These are phyloP conservation scores for Uria aalge DNA, from an alignment of 2,113 vertebrate genomes.

Conservation along the genomic window DNA sequence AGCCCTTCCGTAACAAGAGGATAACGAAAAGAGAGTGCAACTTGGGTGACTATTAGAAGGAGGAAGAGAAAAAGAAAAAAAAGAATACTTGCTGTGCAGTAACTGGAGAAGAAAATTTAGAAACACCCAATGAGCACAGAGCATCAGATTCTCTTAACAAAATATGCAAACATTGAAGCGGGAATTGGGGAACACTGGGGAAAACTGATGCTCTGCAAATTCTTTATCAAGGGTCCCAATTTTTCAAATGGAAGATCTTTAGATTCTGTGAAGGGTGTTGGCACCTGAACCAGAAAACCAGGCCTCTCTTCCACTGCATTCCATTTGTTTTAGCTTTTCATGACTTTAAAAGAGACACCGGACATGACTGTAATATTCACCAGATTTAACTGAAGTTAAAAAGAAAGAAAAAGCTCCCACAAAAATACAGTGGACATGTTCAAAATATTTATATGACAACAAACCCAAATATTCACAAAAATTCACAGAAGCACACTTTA, in stretches of 20 bases:
- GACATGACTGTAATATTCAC: not conserved
- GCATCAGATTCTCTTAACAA: not conserved
- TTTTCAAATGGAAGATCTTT: not conserved
- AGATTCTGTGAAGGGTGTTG: not conserved
- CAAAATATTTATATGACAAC: not conserved
- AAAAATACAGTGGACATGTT: not conserved
- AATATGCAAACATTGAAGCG: not conserved
- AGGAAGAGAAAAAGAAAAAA: not conserved
- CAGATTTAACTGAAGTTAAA: not conserved
- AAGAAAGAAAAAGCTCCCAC: not conserved
- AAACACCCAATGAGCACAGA: not conserved
- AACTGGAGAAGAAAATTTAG: not conserved
- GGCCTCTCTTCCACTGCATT: not conserved
- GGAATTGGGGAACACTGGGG: not conserved
- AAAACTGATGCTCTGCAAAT: not conserved
- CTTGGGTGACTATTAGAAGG: not conserved
- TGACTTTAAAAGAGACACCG: not conserved
- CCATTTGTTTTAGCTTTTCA: not conserved
- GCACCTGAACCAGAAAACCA: not conserved
- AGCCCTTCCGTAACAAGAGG: not conserved
- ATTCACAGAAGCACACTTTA: not conserved
- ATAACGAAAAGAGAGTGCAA: not conserved
- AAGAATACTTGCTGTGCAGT: not conserved
- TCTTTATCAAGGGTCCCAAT: not conserved
- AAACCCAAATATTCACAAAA: not conserved